Conservation (phyloP, 2,888 invertebrate genomes). For the Heliconius charithonia region DNA sequence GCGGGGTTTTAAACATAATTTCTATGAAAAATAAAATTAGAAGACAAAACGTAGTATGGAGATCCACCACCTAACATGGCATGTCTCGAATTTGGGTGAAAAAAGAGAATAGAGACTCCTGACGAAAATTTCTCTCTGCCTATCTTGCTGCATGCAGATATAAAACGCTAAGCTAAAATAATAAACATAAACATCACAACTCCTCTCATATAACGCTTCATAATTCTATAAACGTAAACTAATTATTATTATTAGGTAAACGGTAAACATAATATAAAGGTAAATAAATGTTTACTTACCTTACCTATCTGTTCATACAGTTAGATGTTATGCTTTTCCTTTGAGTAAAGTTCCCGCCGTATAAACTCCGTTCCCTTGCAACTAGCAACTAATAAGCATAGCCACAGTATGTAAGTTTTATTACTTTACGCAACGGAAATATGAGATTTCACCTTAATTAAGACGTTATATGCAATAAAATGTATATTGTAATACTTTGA, state of each 20-base stretch:
- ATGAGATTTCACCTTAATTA: conserved; percentile 17
- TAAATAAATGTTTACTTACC: not conserved
- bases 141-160: no score
- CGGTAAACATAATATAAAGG: not conserved
- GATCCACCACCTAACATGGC: no score
- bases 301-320: not conserved
- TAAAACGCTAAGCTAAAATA: not conserved
- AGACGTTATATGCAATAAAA: not conserved
- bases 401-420: conserved; percentile 21
- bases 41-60: no score
- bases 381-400: conserved; percentile 24
- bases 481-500: not conserved
- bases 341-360: conserved; percentile 16
- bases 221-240: not conserved
- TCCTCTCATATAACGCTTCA: not conserved
- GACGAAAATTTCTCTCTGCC: no score
- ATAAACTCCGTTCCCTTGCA: conserved; percentile 15
- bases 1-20: no score
- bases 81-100: no score
- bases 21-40: no score
- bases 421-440: conserved; percentile 20
- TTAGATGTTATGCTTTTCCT: not conserved
- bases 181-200: not conserved
- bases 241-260: not conserved
- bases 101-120: no score